Evolutionary conservation across 2,888 invertebrate genomes (phyloP).

Genomic region (Melitaea athalia): DNA sequence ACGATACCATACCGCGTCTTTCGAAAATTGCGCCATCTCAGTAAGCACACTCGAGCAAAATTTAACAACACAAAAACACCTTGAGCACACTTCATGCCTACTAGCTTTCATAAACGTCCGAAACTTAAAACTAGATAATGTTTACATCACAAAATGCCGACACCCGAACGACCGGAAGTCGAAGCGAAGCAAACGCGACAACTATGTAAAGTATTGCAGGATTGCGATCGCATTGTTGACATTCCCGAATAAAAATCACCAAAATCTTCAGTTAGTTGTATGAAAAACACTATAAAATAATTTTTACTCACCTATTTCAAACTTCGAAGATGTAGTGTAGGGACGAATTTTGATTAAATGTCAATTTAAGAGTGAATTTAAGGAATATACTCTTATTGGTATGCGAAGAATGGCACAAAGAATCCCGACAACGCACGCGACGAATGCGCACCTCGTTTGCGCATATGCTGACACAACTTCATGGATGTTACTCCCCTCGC

Average conservation of each 20-base stretch:
- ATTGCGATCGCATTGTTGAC: constrained; percentile 88
- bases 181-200: constrained; percentile 86
- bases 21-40: constrained; percentile 84
- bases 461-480: constrained; percentile 89
- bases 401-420: constrained; percentile 99
- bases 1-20: constrained; percentile 82
- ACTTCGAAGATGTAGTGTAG: constrained; percentile 84
- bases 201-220: constrained; percentile 90
- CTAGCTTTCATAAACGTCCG: constrained; percentile 71
- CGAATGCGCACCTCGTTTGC: constrained; percentile 91
- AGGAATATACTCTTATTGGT: constrained; percentile 91
- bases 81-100: constrained; percentile 79
- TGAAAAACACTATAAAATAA: constrained; percentile 82
- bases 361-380: constrained; percentile 87
- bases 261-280: constrained; percentile 83
- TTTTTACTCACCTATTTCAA: constrained; percentile 88
- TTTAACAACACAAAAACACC: constrained; percentile 81
- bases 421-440: constrained; percentile 96
- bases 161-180: constrained; percentile 82
- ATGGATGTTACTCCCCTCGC: constrained; percentile 80
- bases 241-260: constrained; percentile 86
- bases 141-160: constrained; percentile 82
- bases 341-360: constrained; percentile 85
- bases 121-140: constrained; percentile 79
- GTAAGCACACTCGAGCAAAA: constrained; percentile 80